phyloP scores from a whole-genome alignment of 2,888 invertebrate species.

The Macrosoma leucophasiata region DNA sequence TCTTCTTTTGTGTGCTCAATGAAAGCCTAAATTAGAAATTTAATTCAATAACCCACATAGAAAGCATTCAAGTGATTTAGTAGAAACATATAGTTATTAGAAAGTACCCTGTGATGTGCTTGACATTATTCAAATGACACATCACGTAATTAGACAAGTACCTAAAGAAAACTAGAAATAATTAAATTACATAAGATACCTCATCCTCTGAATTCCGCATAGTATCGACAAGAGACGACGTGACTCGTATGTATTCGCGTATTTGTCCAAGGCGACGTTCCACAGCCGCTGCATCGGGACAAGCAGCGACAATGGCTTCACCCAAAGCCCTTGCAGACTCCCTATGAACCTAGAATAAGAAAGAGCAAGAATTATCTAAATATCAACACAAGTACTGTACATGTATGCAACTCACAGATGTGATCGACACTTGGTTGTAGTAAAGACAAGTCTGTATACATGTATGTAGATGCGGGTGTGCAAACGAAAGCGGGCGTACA shows the following conservation, averaged over 20 bases:
- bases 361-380: too few relatives aligned
- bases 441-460: too few relatives aligned
- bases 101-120: too few relatives aligned
- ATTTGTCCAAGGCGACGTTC: slow-evolving; percentile 82
- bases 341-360: slow-evolving; percentile 54
- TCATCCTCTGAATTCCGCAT: slow-evolving; percentile 82
- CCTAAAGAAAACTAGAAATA: slow-evolving; percentile 21
- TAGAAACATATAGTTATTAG: too few relatives aligned
- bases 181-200: slow-evolving; percentile 54
- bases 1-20: slow-evolving; percentile 71
- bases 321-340: slow-evolving; percentile 63
- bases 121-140: too few relatives aligned
- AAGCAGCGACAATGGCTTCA: slow-evolving; percentile 65
- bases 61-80: too few relatives aligned
- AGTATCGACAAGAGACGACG: slow-evolving; percentile 80
- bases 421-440: too few relatives aligned
- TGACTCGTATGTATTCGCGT: slow-evolving; percentile 82
- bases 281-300: slow-evolving; percentile 80
- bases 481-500: too few relatives aligned
- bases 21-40: slow-evolving; percentile 63
- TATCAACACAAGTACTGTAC: too few relatives aligned
- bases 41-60: too few relatives aligned
- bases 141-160: background rate
- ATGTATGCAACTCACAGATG: too few relatives aligned
- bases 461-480: too few relatives aligned